Conservation (phyloP, 2,888 invertebrate genomes). For the Agrochola lychnidis region DNA sequence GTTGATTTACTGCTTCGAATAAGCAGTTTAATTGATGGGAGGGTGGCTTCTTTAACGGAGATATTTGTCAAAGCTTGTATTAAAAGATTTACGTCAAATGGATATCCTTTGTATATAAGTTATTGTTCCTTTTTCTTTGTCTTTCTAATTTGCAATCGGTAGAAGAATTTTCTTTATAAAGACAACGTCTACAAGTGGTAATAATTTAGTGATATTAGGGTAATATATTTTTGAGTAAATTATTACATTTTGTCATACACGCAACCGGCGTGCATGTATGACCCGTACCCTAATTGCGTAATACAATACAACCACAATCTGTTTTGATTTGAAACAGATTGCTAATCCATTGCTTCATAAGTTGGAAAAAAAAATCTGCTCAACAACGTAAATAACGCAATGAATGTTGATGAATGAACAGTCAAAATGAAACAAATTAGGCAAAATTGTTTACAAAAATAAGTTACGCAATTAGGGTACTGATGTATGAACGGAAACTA, state of each 20-base stretch:
- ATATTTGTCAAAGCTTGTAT: slow-evolving; percentile 53
- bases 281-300: too few species aligned
- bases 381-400: too few species aligned
- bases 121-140: neutral
- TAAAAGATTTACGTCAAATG: slow-evolving; percentile 41
- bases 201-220: neutral
- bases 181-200: neutral
- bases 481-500: too few species aligned
- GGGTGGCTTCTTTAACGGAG: slow-evolving; percentile 18
- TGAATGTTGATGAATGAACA: too few species aligned
- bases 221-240: neutral
- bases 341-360: too few species aligned
- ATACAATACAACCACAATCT: too few species aligned
- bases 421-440: too few species aligned
- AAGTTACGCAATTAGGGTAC: too few species aligned
- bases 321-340: too few species aligned
- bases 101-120: neutral
- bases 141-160: neutral
- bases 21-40: slow-evolving; percentile 50
- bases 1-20: slow-evolving; percentile 49
- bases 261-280: too few species aligned
- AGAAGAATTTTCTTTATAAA: neutral
- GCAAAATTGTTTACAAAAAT: too few species aligned
- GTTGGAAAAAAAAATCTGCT: too few species aligned
- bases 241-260: neutral